Evolutionary conservation across 2,888 invertebrate species (phyloP).

Genomic region (Ennomos quercinarius): DNA sequence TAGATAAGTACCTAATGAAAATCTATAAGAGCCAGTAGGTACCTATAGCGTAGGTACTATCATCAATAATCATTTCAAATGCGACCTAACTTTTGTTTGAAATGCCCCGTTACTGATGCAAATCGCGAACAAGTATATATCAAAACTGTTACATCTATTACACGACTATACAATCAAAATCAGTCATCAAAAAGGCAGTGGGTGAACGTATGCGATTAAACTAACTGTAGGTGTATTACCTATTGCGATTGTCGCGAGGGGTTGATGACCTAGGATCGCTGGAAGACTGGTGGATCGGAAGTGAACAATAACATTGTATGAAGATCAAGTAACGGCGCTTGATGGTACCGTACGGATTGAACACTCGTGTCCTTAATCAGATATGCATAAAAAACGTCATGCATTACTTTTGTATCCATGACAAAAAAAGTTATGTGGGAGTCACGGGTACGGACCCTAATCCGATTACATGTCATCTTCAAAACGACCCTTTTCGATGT

Average conservation of each 20-base stretch:
- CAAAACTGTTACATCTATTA: conserved; percentile 8
- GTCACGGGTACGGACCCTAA: not conserved
- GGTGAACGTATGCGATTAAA: conserved; percentile 19
- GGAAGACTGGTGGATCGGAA: conserved; percentile 31
- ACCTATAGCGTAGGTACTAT: no score
- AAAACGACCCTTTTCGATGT: no score
- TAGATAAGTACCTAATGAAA: no score
- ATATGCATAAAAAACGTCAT: conserved; percentile 1
- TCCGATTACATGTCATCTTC: no score
- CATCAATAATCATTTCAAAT: no score
- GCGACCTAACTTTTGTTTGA: conserved; percentile 27
- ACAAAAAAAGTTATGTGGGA: not conserved
- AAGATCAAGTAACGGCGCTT: conserved; percentile 38
- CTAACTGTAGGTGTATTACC: conserved; percentile 24
- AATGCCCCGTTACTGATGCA: conserved; percentile 10
- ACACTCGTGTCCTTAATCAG: conserved; percentile 11
- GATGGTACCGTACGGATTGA: conserved; percentile 11
- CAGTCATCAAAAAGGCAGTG: conserved; percentile 22
- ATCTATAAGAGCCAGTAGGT: no score
- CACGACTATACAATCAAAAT: conserved; percentile 15
- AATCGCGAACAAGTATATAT: conserved; percentile 16
- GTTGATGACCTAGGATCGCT: conserved; percentile 32
- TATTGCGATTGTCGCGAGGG: conserved; percentile 22
- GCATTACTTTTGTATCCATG: not conserved
- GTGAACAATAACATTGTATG: conserved; percentile 41